Percentiles rank a stretch among this genome's conserved stretches.
Evolutionary conservation across 2,113 vertebrate species (phyloP).

Genomic region (Falco punctatus): DNA sequence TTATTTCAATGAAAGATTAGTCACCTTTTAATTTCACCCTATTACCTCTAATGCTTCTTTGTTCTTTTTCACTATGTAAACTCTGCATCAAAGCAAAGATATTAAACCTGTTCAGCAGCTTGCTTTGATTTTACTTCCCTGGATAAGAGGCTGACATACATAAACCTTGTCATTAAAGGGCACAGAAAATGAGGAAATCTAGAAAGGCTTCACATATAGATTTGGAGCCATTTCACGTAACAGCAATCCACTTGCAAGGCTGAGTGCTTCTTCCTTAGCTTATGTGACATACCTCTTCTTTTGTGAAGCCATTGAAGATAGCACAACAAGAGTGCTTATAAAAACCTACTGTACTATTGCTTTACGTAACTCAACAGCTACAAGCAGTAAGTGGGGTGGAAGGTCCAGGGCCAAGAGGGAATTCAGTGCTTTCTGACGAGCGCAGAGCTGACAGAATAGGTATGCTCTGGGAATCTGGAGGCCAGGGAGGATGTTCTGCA

Average conservation of each 20-base stretch:
- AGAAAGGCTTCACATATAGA: not conserved
- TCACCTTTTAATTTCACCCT: not conserved
- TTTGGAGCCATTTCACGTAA: not conserved
- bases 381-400: not conserved
- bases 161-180: not conserved
- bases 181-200: not conserved
- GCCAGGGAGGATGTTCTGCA: not conserved
- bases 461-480: not conserved
- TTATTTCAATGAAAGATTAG: not conserved
- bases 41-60: not conserved
- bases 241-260: not conserved
- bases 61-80: not conserved
- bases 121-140: slow-evolving; percentile 6
- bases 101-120: not conserved
- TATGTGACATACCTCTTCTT: not conserved
- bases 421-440: not conserved
- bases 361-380: not conserved
- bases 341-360: not conserved
- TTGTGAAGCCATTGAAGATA: not conserved
- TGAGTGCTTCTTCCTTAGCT: not conserved
- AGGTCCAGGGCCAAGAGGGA: not conserved
- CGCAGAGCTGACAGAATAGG: not conserved
- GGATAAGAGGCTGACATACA: not conserved
- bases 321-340: not conserved
- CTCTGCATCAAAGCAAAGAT: not conserved